Percentiles rank a stretch among this genome's conserved stretches.
These are phyloP conservation scores for Horisme vitalbata DNA, from an alignment of 2,888 invertebrate genomes.

Conservation along the genomic window DNA sequence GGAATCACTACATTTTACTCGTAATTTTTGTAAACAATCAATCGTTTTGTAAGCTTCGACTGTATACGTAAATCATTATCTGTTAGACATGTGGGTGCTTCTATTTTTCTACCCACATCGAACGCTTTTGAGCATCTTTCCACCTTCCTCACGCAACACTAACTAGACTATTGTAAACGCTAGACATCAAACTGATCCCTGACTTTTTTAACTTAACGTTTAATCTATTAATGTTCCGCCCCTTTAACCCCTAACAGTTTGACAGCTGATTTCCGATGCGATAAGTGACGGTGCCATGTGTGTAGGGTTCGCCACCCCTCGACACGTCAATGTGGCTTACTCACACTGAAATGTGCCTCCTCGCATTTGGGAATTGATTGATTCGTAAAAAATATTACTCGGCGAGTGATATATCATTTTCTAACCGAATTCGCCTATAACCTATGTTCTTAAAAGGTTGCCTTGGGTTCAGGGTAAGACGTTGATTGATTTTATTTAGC, in stretches of 20 bases:
- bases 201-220: constrained; percentile 13
- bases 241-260: constrained; percentile 48
- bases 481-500: constrained; percentile 5
- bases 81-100: too few species aligned
- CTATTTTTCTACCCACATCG: too few species aligned
- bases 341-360: constrained; percentile 28
- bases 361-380: constrained; percentile 14
- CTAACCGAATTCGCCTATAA: constrained; percentile 8
- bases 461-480: background rate
- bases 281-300: constrained; percentile 59
- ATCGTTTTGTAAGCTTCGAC: too few species aligned
- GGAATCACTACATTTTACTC: too few species aligned
- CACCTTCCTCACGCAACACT: too few species aligned
- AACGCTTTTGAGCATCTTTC: too few species aligned
- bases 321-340: constrained; percentile 31
- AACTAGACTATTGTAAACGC: too few species aligned
- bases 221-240: constrained; percentile 22
- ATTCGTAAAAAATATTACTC: constrained; percentile 6
- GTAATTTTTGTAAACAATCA: too few species aligned
- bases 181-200: background rate
- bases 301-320: constrained; percentile 34
- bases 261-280: constrained; percentile 74
- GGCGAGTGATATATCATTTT: constrained; percentile 16
- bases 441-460: constrained; percentile 7
- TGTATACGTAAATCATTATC: too few species aligned